Evolutionary conservation across 2,113 vertebrate genomes (phyloP), one percentile per base, ranked within the genome.

Genomic region (Equus przewalskii): DNA sequence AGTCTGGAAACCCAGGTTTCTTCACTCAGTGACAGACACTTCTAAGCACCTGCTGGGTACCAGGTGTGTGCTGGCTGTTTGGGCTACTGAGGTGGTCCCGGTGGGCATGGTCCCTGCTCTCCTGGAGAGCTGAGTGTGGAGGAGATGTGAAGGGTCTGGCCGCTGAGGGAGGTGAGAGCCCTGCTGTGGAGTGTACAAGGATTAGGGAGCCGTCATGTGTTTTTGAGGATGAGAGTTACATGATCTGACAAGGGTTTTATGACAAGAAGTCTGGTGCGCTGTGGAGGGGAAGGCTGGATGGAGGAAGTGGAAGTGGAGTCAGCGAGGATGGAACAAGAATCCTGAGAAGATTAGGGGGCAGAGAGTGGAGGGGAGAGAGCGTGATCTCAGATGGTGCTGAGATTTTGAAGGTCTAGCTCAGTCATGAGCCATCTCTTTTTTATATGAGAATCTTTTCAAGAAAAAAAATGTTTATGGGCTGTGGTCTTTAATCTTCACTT

Each of bases 321-420:
- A 33, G n/a, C 0, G 28, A 30, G 46, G n/a, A 15, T 58, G n/a
- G 72, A 60, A 28, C 10, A 6, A 67, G 24, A 70, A 82, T 28
- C 8, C 41, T 16, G 33, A 75, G 28, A 36, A 7, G 10, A 13
- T 14, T 28, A 21, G 46, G 33, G 3, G 9, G 6, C 28, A 28
- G 75, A 10, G 58, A 14, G 67, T 7, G 13, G 64, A 64, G 51
- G 28, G 36, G 49, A n/a, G 41, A 9, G 30, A 26, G n/a, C 26
- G 3, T 12, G 3, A 44, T 65, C 41, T 16, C 14, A 51, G 22
- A 22, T n/a, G 28, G n/a, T 0, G 1, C 58, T 16, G 41, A 46
- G 82, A 36, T 33, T 51, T 18, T 28, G 41, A 58, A 83, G 62
- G 22, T 22, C n/a, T 30, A 2, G 2, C 7, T 41, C 54, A 41